Evolutionary conservation across 2,888 invertebrate genomes (phyloP), one percentile per base, ranked within the genome.

Genomic region (Patella pellucida): DNA sequence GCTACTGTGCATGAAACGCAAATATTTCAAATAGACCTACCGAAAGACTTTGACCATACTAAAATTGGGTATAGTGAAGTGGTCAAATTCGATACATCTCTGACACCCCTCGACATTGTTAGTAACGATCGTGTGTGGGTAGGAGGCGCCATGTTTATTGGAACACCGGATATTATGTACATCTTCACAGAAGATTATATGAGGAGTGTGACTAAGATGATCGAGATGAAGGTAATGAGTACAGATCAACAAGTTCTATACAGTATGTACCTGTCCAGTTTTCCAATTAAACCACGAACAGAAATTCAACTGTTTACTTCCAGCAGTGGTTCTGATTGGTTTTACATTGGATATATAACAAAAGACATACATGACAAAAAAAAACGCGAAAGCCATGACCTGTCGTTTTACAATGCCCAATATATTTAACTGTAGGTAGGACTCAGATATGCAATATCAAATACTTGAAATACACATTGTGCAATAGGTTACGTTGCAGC

Each of bases 191-290:
- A 81, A 52, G 86, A 87, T 69, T 88, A 88, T 74, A 83, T 80
- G 75, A 69, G 69, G 4, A 79, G 79, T 2, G 83, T 84, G 4
- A 75, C 82, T 56, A 77, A 81, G 51, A 74, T 86, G 67, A 71
- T 88, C 16, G 75, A 79, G 19, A 75, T 77, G 73, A 81, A 80
- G 2, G 72, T 86, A 73, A 86, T 86, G 83, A 86, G 82, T 74
- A 87, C 87, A 9, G 88, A 88, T 67, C 88, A 88, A 72, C 85
- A 84, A 73, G 82, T 88, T 19, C 79, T 88, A 11, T 87, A 86
- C 76, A 81, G 78, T 51, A 84, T 88, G 85, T 85, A 82, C 76
- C 79, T 80, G 52, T 79, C 78, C 4, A 72, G 71, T 11, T 78
- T 81, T 69, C 27, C 76, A 52, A 71, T 80, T 68, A 71, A 77